Evolutionary conservation across 2,888 invertebrate species (phyloP).

Genomic region (Galerucella calmariensis): DNA sequence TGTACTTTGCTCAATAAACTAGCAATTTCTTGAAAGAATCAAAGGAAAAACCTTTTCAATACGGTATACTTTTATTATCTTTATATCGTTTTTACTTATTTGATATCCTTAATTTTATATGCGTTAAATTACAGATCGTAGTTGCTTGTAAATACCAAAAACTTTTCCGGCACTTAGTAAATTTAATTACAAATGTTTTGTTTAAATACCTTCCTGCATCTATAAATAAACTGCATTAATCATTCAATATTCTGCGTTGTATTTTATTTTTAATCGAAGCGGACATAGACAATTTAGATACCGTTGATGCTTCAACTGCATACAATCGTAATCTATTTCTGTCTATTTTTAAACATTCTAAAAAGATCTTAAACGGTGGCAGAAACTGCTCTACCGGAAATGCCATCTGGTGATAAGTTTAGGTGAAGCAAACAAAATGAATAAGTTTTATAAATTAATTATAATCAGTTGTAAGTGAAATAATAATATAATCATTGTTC

Average conservation of each 20-base stretch:
- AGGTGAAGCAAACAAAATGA: not conserved
- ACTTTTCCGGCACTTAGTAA: not conserved
- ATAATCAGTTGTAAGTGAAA: not conserved
- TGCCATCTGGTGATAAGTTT: slow-evolving; percentile 18
- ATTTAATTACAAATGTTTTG: not conserved
- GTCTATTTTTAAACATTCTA: slow-evolving; percentile 9
- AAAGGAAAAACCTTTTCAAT: too few species aligned
- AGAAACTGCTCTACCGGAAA: slow-evolving; percentile 9
- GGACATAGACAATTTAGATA: slow-evolving; percentile 34
- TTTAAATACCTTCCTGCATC: not conserved
- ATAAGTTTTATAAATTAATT: not conserved
- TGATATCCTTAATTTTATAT: too few species aligned
- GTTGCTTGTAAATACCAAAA: not conserved
- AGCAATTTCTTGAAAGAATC: too few species aligned
- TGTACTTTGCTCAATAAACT: too few species aligned
- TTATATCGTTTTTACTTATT: too few species aligned
- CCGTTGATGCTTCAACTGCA: slow-evolving; percentile 23
- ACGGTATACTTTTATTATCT: too few species aligned
- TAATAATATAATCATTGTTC: not conserved
- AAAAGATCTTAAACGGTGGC: slow-evolving; percentile 16
- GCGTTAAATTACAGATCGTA: too few species aligned
- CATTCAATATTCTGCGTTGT: slow-evolving; percentile 5
- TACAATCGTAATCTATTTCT: slow-evolving; percentile 2
- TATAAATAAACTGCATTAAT: not conserved
- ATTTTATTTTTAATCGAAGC: slow-evolving; percentile 27